These are phyloP conservation scores for Chionoecetes opilio DNA, from an alignment of 1,140 invertebrate species.

Conservation along the genomic window DNA sequence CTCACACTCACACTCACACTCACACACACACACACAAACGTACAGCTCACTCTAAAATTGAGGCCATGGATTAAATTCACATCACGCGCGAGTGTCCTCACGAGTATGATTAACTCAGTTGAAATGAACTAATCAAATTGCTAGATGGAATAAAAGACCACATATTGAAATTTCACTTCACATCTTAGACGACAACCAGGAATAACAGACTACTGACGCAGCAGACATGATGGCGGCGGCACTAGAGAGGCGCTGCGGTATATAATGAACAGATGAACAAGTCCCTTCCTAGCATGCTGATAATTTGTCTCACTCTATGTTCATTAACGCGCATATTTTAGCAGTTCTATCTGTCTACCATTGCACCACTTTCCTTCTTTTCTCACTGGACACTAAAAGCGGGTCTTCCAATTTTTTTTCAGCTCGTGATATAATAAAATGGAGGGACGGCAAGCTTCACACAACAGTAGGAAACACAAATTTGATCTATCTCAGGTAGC, in stretches of 20 bases:
- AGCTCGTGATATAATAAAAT: too few relatives aligned
- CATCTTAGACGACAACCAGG: too few relatives aligned
- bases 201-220: too few relatives aligned
- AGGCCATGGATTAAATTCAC: background rate
- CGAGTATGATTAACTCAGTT: background rate
- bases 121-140: background rate
- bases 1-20: conserved; percentile 12
- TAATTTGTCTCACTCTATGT: background rate
- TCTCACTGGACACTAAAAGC: background rate
- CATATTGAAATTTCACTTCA: background rate
- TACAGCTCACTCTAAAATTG: background rate
- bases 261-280: background rate
- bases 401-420: background rate
- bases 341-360: background rate
- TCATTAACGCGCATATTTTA: background rate
- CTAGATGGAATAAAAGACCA: background rate
- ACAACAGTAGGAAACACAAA: too few relatives aligned
- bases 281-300: background rate
- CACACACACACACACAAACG: background rate
- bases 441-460: too few relatives aligned
- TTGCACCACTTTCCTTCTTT: background rate
- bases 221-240: too few relatives aligned
- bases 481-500: too few relatives aligned
- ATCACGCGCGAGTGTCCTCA: too few relatives aligned
- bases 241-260: too few relatives aligned